Conservation (phyloP, 2,888 invertebrate species). For the Plemyria rubiginata region DNA sequence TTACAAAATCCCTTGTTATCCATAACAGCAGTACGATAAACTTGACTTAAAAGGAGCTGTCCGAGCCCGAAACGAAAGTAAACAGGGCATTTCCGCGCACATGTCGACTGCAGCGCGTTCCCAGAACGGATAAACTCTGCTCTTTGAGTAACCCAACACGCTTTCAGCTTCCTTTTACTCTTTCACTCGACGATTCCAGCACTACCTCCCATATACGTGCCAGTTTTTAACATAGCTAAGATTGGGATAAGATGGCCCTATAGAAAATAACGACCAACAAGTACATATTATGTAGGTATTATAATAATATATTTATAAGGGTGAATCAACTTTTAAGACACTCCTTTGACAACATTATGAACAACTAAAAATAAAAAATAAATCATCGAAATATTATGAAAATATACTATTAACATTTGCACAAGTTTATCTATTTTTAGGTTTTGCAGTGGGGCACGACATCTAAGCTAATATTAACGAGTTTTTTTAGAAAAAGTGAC, state of each 20-base stretch:
- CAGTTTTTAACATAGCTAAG: conserved; percentile 22
- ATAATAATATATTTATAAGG: no score
- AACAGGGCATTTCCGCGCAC: conserved; percentile 75
- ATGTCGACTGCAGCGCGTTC: conserved; percentile 55
- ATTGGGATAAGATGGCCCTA: neutral
- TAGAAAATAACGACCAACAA: neutral
- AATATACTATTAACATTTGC: no score
- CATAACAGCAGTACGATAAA: conserved; percentile 64
- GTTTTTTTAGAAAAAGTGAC: no score
- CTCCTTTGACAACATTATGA: no score
- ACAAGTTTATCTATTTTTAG: no score
- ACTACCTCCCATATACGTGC: conserved; percentile 17
- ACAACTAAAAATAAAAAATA: no score
- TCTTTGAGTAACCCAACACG: conserved; percentile 55
- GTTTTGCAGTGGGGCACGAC: no score
- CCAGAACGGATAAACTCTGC: conserved; percentile 54
- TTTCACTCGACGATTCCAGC: conserved; percentile 19
- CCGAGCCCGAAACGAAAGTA: conserved; percentile 71
- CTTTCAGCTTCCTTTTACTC: conserved; percentile 44
- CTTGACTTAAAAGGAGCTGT: conserved; percentile 70
- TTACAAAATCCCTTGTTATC: conserved; percentile 72
- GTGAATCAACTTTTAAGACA: no score
- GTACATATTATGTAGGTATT: no score
- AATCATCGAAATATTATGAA: no score
- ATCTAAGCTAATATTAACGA: no score